phyloP scores from a whole-genome alignment of 1,140 invertebrate genomes.

The Pseudomyrmex dendroicus region DNA sequence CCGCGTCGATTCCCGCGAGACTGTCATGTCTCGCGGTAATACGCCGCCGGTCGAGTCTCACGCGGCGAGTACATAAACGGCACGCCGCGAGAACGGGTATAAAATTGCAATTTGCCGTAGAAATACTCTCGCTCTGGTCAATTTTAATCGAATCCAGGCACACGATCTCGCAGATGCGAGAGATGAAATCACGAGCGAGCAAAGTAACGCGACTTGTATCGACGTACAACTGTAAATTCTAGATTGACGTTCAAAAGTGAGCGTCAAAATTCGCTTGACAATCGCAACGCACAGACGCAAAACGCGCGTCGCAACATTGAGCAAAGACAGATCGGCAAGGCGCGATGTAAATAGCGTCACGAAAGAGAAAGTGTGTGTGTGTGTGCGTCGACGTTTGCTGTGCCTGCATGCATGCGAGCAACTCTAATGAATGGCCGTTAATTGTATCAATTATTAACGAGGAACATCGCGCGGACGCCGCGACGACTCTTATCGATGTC shows the following conservation, averaged over 20 bases:
- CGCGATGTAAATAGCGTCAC: slow-evolving; percentile 66
- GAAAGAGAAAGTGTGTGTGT: too few species aligned
- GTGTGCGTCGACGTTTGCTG: not conserved
- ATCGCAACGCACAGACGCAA: not conserved
- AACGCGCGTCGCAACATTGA: not conserved
- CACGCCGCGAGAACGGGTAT: not conserved
- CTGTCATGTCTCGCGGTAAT: slow-evolving; percentile 4
- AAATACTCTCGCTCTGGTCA: slow-evolving; percentile 12
- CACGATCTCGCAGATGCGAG: not conserved
- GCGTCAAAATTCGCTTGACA: not conserved
- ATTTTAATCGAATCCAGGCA: slow-evolving; percentile 18
- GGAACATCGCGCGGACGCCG: slow-evolving; percentile 71
- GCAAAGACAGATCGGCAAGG: slow-evolving; percentile 32
- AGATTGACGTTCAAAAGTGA: not conserved
- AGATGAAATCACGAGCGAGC: not conserved
- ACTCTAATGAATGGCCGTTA: slow-evolving; percentile 79
- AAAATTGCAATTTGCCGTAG: slow-evolving; percentile 1
- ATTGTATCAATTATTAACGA: slow-evolving; percentile 82
- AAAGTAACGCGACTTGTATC: not conserved
- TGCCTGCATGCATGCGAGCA: slow-evolving; percentile 22
- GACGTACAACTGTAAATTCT: not conserved
- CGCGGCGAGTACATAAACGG: slow-evolving; percentile 10
- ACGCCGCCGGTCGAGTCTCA: not conserved
- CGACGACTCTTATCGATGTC: slow-evolving; percentile 79
- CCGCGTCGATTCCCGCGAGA: not conserved